Conservation (phyloP, 2,888 invertebrate species). For the Melanophora roralis region DNA sequence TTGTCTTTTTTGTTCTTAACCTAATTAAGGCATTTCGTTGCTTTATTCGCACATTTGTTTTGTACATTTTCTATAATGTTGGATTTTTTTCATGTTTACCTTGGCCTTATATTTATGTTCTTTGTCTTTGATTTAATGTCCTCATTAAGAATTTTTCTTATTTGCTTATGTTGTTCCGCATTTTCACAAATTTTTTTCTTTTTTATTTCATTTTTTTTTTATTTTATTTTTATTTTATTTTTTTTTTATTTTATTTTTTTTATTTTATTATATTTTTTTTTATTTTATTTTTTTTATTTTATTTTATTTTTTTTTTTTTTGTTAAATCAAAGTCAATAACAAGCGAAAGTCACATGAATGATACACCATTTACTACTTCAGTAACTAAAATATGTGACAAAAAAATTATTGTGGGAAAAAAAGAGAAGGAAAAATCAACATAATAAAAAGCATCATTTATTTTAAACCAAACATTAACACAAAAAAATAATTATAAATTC, state of each 20-base stretch:
- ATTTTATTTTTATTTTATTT: background rate
- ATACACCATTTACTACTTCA: too few species aligned
- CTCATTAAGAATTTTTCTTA: conserved; percentile 46
- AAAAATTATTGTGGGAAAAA: background rate
- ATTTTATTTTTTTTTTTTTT: conserved; percentile 9
- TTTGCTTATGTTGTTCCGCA: too few species aligned
- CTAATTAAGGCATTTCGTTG: conserved; percentile 35
- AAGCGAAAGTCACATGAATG: background rate
- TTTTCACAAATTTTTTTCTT: too few species aligned
- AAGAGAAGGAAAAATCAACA: background rate
- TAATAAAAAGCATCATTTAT: conserved; percentile 21
- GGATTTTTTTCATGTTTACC: conserved; percentile 36
- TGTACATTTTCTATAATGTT: background rate
- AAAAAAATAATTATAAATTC: conserved; percentile 17
- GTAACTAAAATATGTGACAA: too few species aligned
- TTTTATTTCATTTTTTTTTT: conserved; percentile 1
- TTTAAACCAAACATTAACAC: conserved; percentile 13
- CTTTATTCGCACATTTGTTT: background rate
- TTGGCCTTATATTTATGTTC: conserved; percentile 57
- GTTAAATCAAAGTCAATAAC: conserved; percentile 50
- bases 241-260: too few species aligned
- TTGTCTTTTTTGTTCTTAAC: conserved; percentile 39
- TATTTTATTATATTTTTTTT: too few species aligned
- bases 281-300: too few species aligned
- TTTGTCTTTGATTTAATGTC: conserved; percentile 21